Base-by-base conservation (phyloP, 2,113 vertebrate genomes). In the Hyla sarda region DNA sequence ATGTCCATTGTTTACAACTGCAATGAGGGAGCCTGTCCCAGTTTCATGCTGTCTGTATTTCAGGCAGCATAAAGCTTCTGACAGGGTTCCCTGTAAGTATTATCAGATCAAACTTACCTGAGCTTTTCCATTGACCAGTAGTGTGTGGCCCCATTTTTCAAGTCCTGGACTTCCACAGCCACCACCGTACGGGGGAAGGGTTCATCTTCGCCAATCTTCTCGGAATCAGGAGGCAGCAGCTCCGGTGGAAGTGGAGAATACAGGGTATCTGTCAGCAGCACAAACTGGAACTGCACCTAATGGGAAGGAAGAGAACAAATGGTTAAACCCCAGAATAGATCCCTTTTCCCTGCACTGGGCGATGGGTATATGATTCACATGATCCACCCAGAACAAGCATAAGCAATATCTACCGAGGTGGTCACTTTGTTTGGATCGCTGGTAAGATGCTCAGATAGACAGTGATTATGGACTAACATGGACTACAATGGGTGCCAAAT, bases 101-200 rank as follows among this genome's bases (percentile, higher is more conserved):
- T 65, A 65, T 65, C 11, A 74, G 37, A 25, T 7, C 4, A 25
- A 12, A 58, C 94, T 89, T 96, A 98, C 98, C 95, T 99, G 88
- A 99, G 97, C 89, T 99, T 99, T 77, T 98, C 98, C 71, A 99
- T 90, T 88, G 97, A 99, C 98, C 98, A 99, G 89, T 99, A 99
- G 89, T 99, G 98, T 0, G 97, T 99, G 0, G 97, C 98, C 87
- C 98, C 97, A 0, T 99, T 99, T 93, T 99, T 99, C 79, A 99
- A 92, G 89, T 99, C 98, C 90, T 99, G 98, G 32, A 99, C 97
- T 75, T 99, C 98, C 1, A 99, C 97, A 0, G 98, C 97, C 69
- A 99, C 97, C 91, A 99, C 97, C 0, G 98, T 99, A 8, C 97
- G 96, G 12, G 98, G 97, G 89, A 98, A 99, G 16, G 96, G 94